Evolutionary conservation across 2,888 invertebrate genomes (phyloP).

Genomic region (Mongoloraphidia duomilia): DNA sequence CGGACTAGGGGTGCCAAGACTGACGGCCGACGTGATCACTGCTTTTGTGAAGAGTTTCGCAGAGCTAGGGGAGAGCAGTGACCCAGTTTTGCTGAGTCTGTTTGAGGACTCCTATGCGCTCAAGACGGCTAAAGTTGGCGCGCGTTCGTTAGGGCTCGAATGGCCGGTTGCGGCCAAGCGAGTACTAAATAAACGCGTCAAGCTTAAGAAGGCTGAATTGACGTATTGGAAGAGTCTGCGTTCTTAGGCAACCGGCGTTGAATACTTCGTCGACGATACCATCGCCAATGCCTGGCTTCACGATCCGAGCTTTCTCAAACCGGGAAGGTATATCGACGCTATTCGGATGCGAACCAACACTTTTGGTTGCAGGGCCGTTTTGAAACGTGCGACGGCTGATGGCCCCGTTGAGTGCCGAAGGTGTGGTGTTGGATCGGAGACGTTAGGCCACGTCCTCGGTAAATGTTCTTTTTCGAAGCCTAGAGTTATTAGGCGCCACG

Average conservation of each 20-base stretch:
- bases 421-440: conserved; percentile 8
- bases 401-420: conserved; percentile 5
- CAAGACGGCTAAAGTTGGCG: conserved; percentile 16
- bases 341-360: conserved; percentile 6
- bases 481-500: conserved; percentile 15
- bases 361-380: not conserved
- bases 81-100: too few relatives aligned
- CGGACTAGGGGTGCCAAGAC: conserved; percentile 20
- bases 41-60: conserved; percentile 13
- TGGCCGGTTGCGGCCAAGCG: conserved; percentile 13
- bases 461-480: conserved; percentile 14
- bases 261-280: conserved; percentile 14
- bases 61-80: too few relatives aligned
- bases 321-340: conserved; percentile 6
- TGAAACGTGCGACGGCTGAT: too few relatives aligned
- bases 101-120: conserved; percentile 12
- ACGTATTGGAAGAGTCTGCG: conserved; percentile 14
- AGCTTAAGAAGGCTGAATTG: conserved; percentile 16
- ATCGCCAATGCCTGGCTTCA: conserved; percentile 10
- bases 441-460: conserved; percentile 12
- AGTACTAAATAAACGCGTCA: conserved; percentile 4
- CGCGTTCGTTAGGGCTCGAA: conserved; percentile 13
- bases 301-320: conserved; percentile 9
- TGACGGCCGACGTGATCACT: conserved; percentile 14
- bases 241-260: conserved; percentile 19